Conservation (phyloP, 2,888 invertebrate genomes). For the Apoda limacodes region DNA sequence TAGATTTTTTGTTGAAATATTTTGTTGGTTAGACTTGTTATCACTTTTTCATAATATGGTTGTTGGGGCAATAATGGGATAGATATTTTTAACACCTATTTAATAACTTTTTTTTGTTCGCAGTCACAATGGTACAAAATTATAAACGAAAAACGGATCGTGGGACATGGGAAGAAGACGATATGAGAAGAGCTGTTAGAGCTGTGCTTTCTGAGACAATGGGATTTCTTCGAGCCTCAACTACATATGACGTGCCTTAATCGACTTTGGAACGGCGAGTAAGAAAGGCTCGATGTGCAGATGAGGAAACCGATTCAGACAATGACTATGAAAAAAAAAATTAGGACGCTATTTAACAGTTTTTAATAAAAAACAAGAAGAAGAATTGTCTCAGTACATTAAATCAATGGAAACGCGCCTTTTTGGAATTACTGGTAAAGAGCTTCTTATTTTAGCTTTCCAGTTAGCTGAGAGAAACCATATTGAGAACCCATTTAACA, state of each 20-base stretch:
- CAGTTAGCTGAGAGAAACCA: conserved; percentile 11
- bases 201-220: conserved; percentile 9
- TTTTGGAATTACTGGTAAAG: conserved; percentile 10
- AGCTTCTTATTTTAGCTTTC: conserved; percentile 11
- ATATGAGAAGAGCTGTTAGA: conserved; percentile 11
- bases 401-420: conserved; percentile 14
- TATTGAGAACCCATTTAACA: conserved; percentile 5
- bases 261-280: conserved; percentile 13
- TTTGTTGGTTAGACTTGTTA: conserved; percentile 9
- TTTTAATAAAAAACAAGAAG: conserved; percentile 11
- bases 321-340: conserved; percentile 8
- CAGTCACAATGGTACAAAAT: conserved; percentile 7
- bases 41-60: conserved; percentile 4
- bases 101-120: conserved; percentile 2
- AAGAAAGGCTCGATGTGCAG: conserved; percentile 8
- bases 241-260: conserved; percentile 10
- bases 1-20: conserved; percentile 8
- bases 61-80: conserved; percentile 7
- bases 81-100: too few species aligned
- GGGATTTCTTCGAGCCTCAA: conserved; percentile 10
- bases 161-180: conserved; percentile 11
- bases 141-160: conserved; percentile 12
- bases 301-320: conserved; percentile 12
- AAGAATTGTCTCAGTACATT: conserved; percentile 9
- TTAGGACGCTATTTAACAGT: conserved; percentile 13